Base-by-base conservation (phyloP, 2,113 vertebrate genomes). In the Peromyscus polionotus region DNA sequence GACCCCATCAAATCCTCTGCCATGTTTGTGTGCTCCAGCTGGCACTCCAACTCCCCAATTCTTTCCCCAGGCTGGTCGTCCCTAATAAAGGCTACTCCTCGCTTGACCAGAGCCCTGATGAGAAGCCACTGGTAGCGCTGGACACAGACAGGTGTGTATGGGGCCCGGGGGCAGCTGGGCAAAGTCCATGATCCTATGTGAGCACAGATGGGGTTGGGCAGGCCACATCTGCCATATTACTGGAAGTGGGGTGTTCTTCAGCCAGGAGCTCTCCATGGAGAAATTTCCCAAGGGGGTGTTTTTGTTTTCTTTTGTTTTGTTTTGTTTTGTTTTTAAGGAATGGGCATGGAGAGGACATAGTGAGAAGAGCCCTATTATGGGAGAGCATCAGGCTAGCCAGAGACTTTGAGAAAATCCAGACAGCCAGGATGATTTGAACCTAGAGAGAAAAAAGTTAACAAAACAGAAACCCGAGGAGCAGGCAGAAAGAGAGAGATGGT, bases 81-180 rank as follows among this genome's bases (percentile, higher is more conserved):
- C 99, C 99, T 59, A 99, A 99, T 98, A 99, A 99, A 99, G 99
- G 99, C 95, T 99, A 99, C 97, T 99, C 99, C 0, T 99, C 99
- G 0, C 99, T 99, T 99, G 99, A 99, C 97, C 99, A 99, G 99
- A 99, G 99, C 96, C 99, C 99, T 9, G 99, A 99, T 96, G 99
- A 99, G 98, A 99, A 99, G 98, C 99, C 99, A 3, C 98, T 99
- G 98, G 99, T 99, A 98, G 99, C 99, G 94, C 98, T 99, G 98
- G 99, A 99, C 98, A 99, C 99, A 31, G 99, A 99, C 99, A 99
- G 99, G 99, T 99, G 97, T 48, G 98, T 89, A 93, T 22, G 59
- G 76, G 67, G 28, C 6, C 5, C 33, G 48, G 80, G 96, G 85
- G 28, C 54, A 91, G 68, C 88, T 20, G 39, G 84, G 88, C 57